Evolutionary conservation across 2,113 vertebrate genomes (phyloP), one percentile per base, ranked within the genome.

Genomic region (Thinocorus orbignyianus): DNA sequence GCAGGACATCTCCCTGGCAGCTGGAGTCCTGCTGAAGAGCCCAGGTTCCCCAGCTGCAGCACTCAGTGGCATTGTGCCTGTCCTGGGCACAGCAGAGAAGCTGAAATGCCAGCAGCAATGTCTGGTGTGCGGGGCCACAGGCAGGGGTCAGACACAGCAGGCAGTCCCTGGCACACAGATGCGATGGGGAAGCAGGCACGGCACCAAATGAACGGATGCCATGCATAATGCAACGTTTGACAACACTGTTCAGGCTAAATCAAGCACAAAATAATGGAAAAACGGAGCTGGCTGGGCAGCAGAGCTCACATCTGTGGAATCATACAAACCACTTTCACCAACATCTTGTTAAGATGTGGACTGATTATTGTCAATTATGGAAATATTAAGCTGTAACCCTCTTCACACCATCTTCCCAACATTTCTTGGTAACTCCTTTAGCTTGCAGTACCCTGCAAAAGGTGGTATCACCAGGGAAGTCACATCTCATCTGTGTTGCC

Each of bases 101-200:
- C 1, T 2, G 65, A 57, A 48, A 46, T 2, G 42, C 5, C 31
- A 33, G 28, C 61, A 92, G 85, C 78, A 82, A 62, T 13, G 57
- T 37, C 17, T 2, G 80, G 22, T 15, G 64, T 37, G 14, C 0
- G 2, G 22, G n/a, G 81, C 51, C 54, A 18, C 0, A 13, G 3
- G 23, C 6, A 2, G 82, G 23, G 42, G 26, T 1, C 12, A 28
- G 48, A 8, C 2, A 1, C 28, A 17, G 62, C 65, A 55, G 20
- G 35, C 65, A 49, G 69, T 7, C 81, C 68, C 81, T 52, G 65
- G 26, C 6, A 2, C 73, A 52, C 26, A 57, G 52, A 39, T 6
- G 70, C 35, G 44, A 20, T 1, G 6, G 19, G 37, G 24, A 37
- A 83, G 28, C 0, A 61, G 68, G 69, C 73, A 84, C 31, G 46